Evolutionary conservation across 2,888 invertebrate species (phyloP), one percentile per base, ranked within the genome.

Genomic region (Nymphalis urticae): DNA sequence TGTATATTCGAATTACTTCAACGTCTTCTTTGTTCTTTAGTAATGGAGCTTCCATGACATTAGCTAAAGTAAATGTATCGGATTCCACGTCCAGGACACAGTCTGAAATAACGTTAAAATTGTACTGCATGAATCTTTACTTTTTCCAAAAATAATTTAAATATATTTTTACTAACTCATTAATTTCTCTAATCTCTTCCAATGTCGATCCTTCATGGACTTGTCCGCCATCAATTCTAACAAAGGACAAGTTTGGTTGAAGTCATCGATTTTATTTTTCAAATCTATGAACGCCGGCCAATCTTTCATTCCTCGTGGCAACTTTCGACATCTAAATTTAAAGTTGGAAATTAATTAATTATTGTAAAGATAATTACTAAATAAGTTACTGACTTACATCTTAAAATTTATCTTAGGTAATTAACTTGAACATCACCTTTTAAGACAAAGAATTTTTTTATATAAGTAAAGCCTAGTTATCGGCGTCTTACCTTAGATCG

Each of bases 221-320:
- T 97, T 97, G 80, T 97, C 96, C 5, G 97, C 96, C 97, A 98
- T 97, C 75, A 97, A 80, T 82, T 97, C 97, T 42, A 98, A 85
- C 48, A 98, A 82, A 0, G 97, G 97, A 81, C 97, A 97, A 10
- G 96, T 96, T 84, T 97, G 96, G 81, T 96, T 97, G 83, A 98
- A 98, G 81, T 98, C 97, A 76, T 98, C 97, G 71, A 98, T 97
- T 88, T 97, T 97, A 73, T 95, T 95, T 82, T 97, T 97, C 69
- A 98, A 86, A 75, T 97, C 97, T 64, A 96, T 94, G 81, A 93
- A 98, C 0, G 98, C 97, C 0, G 97, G 97, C 97, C 97, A 98
- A 65, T 96, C 96, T 81, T 96, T 96, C 95, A 98, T 95, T 0
- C 94, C 97, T 84, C 94, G 96, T 0, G 98, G 98, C 62, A 98